Evolutionary conservation across 2,113 vertebrate species (phyloP), one percentile per base, ranked within the genome.

Genomic region (Oncorhynchus clarkii): DNA sequence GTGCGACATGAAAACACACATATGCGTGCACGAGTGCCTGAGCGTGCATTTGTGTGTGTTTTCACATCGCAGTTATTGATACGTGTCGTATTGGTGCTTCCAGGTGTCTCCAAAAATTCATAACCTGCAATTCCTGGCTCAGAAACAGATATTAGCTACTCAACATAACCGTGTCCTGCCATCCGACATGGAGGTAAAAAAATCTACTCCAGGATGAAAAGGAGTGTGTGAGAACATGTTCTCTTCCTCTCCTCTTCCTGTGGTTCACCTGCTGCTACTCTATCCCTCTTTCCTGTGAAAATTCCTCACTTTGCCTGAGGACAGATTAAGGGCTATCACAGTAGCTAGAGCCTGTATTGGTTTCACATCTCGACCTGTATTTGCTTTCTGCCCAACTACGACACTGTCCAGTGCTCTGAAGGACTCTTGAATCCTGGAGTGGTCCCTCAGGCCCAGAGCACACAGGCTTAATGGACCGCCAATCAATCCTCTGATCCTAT

Each of bases 401-500:
- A 5, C 51, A 16, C 14, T 54, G 51, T 1, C 24, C 31, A 24
- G 22, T 34, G 54, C 67, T 83, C 83, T 88, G 78, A 78, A 83
- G 86, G 83, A 80, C 75, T 81, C 4, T 3, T 49, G 66, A 54
- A 16, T 54, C 16, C 16, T 77, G 76, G 68, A 90, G 77, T 67
- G 71, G 70, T 87, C 84, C 86, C 87, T 11, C 22, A 84, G 84
- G 77, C 78, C 73, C 88, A 39, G 2, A 85, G 78, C 86, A 79
- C 59, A 78, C 73, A 73, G 76, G 45, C 64, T 3, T 86, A 89
- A 92, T 89, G 78, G 84, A 83, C 22, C 76, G n/a, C 75, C 76
- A 87, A 88, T 91, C 88, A 89, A 88, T 91, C 71, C 65, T 65
- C 70, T 79, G 82, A 87, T 86, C 81, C 79, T 73, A 78, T 88